A percentile compares a stretch with the other conserved stretches of the same genome.
phyloP scores from a whole-genome alignment of 1,140 invertebrate species.

The Bombus sibiricus region DNA sequence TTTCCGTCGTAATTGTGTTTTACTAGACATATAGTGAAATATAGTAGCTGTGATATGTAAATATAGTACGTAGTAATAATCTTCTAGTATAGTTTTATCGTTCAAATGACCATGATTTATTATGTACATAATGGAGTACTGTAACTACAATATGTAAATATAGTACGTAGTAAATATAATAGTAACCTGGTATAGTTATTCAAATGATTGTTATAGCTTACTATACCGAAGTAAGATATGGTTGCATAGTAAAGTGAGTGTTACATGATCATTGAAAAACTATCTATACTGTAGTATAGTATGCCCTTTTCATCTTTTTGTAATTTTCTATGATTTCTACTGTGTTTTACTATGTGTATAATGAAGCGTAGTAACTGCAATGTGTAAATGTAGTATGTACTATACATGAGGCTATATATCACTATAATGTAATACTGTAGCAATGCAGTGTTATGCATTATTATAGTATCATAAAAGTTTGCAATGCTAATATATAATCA shows the following conservation, averaged over 20 bases:
- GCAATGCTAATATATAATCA: too few relatives aligned
- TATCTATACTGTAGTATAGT: neutral
- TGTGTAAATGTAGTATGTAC: too few relatives aligned
- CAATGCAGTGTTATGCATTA: too few relatives aligned
- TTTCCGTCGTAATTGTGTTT: neutral
- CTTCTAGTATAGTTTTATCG: neutral
- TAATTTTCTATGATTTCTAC: neutral
- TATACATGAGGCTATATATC: neutral
- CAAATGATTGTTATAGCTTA: neutral
- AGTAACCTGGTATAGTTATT: neutral
- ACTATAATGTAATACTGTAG: neutral
- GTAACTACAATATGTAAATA: too few relatives aligned
- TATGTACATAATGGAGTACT: neutral
- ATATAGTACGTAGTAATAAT: neutral
- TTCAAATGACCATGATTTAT: neutral
- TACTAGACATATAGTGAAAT: neutral
- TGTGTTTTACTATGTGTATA: neutral
- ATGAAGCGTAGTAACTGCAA: neutral
- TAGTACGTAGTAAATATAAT: too few relatives aligned
- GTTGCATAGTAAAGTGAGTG: neutral
- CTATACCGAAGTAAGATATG: neutral
- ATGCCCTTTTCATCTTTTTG: too few relatives aligned
- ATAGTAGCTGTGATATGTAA: neutral
- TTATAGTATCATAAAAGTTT: too few relatives aligned
- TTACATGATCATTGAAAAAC: neutral